Percentiles rank a stretch among this genome's conserved stretches.
phyloP scores from a whole-genome alignment of 2,888 invertebrate species.

The Eudasyphora cyanicolor region DNA sequence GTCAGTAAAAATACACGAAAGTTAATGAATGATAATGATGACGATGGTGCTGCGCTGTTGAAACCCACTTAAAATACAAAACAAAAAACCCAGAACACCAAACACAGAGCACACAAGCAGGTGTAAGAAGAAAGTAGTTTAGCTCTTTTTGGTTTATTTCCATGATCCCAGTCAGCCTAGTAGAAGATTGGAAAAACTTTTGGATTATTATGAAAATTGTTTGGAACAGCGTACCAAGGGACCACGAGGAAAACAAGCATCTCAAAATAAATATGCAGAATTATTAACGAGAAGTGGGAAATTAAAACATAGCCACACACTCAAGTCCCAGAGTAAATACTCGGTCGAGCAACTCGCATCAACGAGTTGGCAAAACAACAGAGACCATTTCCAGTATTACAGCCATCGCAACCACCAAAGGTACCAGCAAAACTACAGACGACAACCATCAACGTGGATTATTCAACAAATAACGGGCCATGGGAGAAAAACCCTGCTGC shows the following conservation, averaged over 20 bases:
- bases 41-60: constrained; percentile 43
- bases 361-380: neutral
- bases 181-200: constrained; percentile 55
- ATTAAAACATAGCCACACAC: neutral
- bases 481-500: constrained; percentile 75
- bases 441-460: constrained; percentile 76
- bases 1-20: neutral
- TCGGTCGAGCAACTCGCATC: neutral
- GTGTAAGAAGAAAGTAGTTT: constrained; percentile 22
- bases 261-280: neutral
- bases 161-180: neutral
- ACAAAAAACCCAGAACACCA: too few relatives aligned
- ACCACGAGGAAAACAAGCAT: neutral
- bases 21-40: constrained; percentile 37
- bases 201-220: constrained; percentile 26
- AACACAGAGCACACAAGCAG: too few relatives aligned
- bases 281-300: neutral
- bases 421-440: neutral
- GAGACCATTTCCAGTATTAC: too few relatives aligned
- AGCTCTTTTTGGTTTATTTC: constrained; percentile 14
- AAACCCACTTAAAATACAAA: constrained; percentile 39
- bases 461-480: constrained; percentile 74
- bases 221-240: neutral
- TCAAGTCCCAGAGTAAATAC: neutral
- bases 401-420: neutral